These are phyloP conservation scores for Malachius bipustulatus DNA, from an alignment of 2,888 invertebrate species.

Conservation along the genomic window DNA sequence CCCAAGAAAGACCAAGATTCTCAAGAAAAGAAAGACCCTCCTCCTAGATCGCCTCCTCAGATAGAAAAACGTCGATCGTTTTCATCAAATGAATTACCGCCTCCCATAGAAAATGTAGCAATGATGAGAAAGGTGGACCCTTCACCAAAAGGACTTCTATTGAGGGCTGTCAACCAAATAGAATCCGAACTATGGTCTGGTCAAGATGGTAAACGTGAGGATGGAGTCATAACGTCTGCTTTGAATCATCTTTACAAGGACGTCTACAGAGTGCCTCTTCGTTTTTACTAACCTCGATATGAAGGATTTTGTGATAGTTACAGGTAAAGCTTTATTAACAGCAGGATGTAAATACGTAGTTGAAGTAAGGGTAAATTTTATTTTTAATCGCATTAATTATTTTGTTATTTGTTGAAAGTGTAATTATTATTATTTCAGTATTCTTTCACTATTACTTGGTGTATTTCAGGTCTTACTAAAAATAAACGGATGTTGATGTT, in stretches of 20 bases:
- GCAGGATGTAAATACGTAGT: too few relatives aligned
- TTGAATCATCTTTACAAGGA: constrained; percentile 28
- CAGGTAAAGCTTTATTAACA: too few relatives aligned
- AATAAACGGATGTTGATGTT: too few relatives aligned
- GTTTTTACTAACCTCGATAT: too few relatives aligned
- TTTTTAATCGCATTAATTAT: too few relatives aligned
- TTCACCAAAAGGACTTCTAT: constrained; percentile 19
- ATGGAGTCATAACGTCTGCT: constrained; percentile 26
- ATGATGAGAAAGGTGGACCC: neutral
- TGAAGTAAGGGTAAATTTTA: too few relatives aligned
- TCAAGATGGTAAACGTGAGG: constrained; percentile 19
- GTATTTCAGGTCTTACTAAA: too few relatives aligned
- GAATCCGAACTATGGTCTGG: constrained; percentile 27
- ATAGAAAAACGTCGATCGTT: neutral
- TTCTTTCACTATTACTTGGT: too few relatives aligned
- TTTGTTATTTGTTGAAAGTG: too few relatives aligned
- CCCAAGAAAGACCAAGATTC: constrained; percentile 22
- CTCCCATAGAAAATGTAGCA: neutral
- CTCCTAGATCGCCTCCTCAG: constrained; percentile 5
- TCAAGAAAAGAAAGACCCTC: constrained; percentile 3
- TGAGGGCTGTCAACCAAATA: constrained; percentile 26
- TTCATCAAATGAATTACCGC: neutral
- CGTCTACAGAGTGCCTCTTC: constrained; percentile 12
- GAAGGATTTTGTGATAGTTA: too few relatives aligned
- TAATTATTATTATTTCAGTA: too few relatives aligned